A percentile compares a stretch with the other conserved stretches of the same genome.
These are phyloP conservation scores for Pristionchus japonicus DNA, from an alignment of 2,888 invertebrate genomes.

Conservation along the genomic window DNA sequence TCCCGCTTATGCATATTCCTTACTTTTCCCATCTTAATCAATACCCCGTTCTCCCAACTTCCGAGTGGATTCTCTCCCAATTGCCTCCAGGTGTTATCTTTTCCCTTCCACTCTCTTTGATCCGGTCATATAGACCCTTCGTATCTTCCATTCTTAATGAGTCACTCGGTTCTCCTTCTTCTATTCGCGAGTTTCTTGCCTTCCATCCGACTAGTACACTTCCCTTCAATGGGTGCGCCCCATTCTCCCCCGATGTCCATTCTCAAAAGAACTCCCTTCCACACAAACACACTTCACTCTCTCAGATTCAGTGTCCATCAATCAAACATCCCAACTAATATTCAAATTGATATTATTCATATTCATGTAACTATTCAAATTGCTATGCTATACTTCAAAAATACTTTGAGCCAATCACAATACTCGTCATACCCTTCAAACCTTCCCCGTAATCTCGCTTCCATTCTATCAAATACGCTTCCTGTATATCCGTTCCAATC, in stretches of 20 bases:
- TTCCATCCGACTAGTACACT: constrained; percentile 32
- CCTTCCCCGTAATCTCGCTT: not conserved
- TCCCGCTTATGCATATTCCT: not conserved
- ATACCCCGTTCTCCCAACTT: not conserved
- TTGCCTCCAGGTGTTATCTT: not conserved
- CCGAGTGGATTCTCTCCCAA: not conserved
- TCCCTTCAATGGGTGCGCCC: not conserved
- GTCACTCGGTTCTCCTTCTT: constrained; percentile 2
- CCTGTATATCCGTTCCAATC: not conserved
- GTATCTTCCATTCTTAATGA: constrained; percentile 13
- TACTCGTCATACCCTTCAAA: not conserved
- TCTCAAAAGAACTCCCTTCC: not conserved
- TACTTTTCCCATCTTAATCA: not conserved
- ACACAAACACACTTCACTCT: constrained; percentile 18
- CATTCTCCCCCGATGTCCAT: constrained; percentile 4
- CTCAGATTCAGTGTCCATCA: constrained; percentile 39
- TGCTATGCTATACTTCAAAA: not conserved
- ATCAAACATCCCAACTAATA: constrained; percentile 27
- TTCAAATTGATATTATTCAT: constrained; percentile 13
- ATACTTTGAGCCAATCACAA: not conserved
- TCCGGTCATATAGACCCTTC: constrained; percentile 34
- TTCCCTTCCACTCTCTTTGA: not conserved
- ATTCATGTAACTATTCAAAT: not conserved
- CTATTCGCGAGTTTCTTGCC: constrained; percentile 25
- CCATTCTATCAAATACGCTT: not conserved